A percentile compares a stretch with the other conserved stretches of the same genome.
These are phyloP conservation scores for Odontothrips loti DNA, from an alignment of 2,888 invertebrate species.

Conservation along the genomic window DNA sequence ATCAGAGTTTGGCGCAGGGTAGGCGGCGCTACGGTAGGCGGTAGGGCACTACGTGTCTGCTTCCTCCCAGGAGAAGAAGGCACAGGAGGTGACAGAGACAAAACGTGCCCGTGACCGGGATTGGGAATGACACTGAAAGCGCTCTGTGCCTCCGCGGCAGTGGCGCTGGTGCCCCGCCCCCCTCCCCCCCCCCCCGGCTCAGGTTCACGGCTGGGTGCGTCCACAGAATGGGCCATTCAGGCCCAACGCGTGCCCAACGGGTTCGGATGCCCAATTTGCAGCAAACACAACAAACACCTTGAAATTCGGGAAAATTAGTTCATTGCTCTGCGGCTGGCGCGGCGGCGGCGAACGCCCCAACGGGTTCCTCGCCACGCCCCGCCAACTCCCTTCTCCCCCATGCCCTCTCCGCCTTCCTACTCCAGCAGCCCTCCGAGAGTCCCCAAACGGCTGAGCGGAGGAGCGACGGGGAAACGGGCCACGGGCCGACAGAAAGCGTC, in stretches of 20 bases:
- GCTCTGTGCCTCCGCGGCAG: background rate
- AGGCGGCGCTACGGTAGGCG: too few species aligned
- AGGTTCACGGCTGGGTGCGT: background rate
- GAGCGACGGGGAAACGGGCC: too few species aligned
- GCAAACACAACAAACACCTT: conserved; percentile 17
- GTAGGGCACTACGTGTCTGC: too few species aligned
- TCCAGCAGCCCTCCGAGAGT: too few species aligned
- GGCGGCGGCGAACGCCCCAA: background rate
- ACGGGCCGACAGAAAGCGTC: too few species aligned
- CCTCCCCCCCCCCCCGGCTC: background rate
- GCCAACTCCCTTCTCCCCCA: background rate
- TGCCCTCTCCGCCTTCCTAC: background rate
- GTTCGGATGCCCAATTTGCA: background rate
- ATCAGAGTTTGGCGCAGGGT: too few species aligned
- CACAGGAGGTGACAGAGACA: too few species aligned
- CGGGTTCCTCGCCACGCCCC: too few species aligned
- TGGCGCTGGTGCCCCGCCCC: background rate
- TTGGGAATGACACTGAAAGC: too few species aligned
- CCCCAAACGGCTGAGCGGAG: too few species aligned
- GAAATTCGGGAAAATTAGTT: background rate
- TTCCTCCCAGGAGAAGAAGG: too few species aligned
- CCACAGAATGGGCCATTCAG: conserved; percentile 15
- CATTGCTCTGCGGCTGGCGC: background rate
- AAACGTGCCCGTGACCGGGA: too few species aligned
- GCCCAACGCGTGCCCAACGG: background rate